Evolutionary conservation across 2,888 invertebrate species (phyloP).

Genomic region (Callimorpha dominula): DNA sequence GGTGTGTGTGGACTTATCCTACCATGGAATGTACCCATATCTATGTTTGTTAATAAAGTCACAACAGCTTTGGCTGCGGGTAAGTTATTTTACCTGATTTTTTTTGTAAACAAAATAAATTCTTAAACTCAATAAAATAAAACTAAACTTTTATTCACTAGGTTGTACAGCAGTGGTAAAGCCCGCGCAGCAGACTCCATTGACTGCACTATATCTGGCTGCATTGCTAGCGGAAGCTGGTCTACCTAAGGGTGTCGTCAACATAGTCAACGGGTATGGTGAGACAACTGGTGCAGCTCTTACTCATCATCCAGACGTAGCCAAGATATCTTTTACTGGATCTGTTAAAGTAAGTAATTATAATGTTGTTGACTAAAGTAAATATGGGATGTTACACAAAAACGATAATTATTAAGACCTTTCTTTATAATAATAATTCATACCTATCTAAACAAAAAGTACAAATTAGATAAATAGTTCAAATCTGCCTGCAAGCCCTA

Average conservation of each 20-base stretch:
- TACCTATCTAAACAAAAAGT: no score
- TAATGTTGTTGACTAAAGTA: neutral
- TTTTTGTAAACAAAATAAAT: neutral
- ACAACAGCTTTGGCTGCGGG: conserved; percentile 91
- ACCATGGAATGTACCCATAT: conserved; percentile 97
- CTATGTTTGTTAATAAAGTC: conserved; percentile 98
- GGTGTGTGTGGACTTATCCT: conserved; percentile 96
- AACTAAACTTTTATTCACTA: conserved; percentile 28
- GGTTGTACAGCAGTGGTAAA: conserved; percentile 89
- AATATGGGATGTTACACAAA: no score
- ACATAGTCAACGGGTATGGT: conserved; percentile 95
- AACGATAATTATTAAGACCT: no score
- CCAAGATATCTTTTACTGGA: conserved; percentile 93
- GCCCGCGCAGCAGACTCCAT: neutral
- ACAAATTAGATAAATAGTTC: no score
- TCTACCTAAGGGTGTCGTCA: conserved; percentile 95
- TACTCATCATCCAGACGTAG: conserved; percentile 90
- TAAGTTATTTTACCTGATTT: conserved; percentile 35
- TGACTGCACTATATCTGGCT: conserved; percentile 87
- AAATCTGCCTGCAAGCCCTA: no score
- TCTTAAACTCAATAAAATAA: neutral
- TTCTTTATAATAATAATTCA: neutral
- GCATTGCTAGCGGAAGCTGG: conserved; percentile 94
- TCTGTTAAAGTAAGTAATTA: conserved; percentile 80
- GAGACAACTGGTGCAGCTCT: conserved; percentile 91